Evolutionary conservation across 2,797 vertebrate genomes (phyloP), one percentile per base, ranked within the genome.

Genomic region (Brotula barbata): DNA sequence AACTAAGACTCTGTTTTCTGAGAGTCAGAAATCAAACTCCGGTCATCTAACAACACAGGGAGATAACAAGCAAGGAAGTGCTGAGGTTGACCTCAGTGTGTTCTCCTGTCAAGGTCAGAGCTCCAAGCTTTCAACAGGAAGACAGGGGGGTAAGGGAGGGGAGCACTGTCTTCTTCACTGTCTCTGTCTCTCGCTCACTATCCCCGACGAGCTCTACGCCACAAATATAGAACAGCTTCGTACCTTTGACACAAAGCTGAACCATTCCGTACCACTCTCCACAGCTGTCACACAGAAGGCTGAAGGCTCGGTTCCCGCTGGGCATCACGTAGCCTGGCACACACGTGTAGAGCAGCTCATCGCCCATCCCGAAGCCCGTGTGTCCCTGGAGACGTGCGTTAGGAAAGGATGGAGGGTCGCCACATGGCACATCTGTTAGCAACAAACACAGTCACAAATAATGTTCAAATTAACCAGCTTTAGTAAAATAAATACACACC

Each of bases 211-310:
- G 16, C 20, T 36, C 44, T n/a, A 25, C 14, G 40, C 44, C 6
- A 28, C 28, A 16, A 54, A 64, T 12, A 50, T 50, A 36, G 14
- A 42, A 61, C 15, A 16, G 2, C 11, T 23, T 48, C 88, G 91
- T 83, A 97, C 96, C 96, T 95, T 89, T 94, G 59, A 93, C 83
- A 11, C 96, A 98, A 63, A 94, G 91, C 81, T 95, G 94, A 20
- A 94, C 95, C 36, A 93, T 85, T 31, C 96, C 96, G 0, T 96
- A 98, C 96, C 96, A 98, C 86, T 97, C 94, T 6, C 95, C 96
- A 1, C 96, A 98, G 85, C 94, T 95, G 89, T 96, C 91, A 1
- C 96, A 98, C 37, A 97, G 85, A 82, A 98, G 84, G 0, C 94
- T 96, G 88, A 98, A 98, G 0, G 92, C 92, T 0, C 70, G 85